Percentiles rank a stretch among this genome's conserved stretches.
Conservation (phyloP, 2,113 vertebrate species). For the Lonchura striata region DNA sequence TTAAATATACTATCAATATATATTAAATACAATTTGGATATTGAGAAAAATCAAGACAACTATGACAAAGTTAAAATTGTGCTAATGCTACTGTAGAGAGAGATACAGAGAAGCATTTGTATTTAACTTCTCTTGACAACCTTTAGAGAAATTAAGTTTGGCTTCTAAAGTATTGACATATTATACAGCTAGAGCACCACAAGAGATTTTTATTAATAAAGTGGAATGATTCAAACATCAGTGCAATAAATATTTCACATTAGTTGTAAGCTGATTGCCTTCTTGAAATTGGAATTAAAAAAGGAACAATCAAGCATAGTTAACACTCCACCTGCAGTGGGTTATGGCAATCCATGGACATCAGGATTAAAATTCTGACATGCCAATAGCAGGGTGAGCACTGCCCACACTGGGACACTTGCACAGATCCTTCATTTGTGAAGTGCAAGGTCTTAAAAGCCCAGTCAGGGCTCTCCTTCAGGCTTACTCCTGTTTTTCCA, state of each 20-base stretch:
- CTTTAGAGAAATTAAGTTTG: neutral
- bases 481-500: neutral
- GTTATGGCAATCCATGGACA: neutral
- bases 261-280: neutral
- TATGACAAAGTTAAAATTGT: neutral
- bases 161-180: neutral
- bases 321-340: neutral
- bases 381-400: neutral
- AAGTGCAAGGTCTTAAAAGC: neutral
- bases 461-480: neutral
- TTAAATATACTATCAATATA: neutral
- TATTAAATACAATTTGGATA: neutral
- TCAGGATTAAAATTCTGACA: neutral
- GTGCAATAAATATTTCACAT: neutral
- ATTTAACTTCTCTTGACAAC: neutral
- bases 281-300: neutral
- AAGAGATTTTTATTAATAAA: constrained; percentile 21
- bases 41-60: neutral
- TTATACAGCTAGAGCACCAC: neutral
- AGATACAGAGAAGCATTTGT: neutral
- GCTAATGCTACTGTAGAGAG: neutral
- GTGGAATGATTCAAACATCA: neutral
- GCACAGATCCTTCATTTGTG: neutral
- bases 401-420: accelerated
- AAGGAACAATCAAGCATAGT: neutral